phyloP scores from a whole-genome alignment of 2,888 invertebrate species.

The Malthinus flaveolus region DNA sequence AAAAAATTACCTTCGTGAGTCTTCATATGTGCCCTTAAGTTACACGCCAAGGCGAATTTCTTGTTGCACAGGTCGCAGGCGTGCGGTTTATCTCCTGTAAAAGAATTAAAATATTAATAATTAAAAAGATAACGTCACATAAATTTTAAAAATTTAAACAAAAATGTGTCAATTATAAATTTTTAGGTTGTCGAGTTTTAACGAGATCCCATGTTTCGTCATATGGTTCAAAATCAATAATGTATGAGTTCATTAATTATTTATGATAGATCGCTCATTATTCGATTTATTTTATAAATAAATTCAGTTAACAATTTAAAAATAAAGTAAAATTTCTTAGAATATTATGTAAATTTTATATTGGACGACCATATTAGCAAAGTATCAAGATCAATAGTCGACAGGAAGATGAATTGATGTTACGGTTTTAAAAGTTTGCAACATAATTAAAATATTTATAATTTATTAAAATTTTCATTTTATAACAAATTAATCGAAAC shows the following conservation, averaged over 20 bases:
- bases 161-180: not conserved
- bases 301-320: constrained; percentile 1
- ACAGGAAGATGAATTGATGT: constrained; percentile 2
- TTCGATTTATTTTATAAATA: constrained; percentile 41
- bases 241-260: constrained; percentile 54
- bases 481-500: constrained; percentile 1
- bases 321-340: constrained; percentile 14
- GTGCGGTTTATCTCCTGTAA: constrained; percentile 74
- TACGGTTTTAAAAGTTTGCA: not conserved
- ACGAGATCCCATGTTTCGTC: constrained; percentile 43
- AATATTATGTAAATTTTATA: constrained; percentile 3
- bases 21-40: constrained; percentile 72
- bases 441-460: constrained; percentile 6
- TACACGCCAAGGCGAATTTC: constrained; percentile 73
- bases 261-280: constrained; percentile 53
- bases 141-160: not conserved
- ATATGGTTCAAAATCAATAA: constrained; percentile 52
- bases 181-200: constrained; percentile 39
- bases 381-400: not conserved
- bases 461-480: not conserved
- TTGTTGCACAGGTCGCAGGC: constrained; percentile 71
- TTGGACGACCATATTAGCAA: constrained; percentile 1
- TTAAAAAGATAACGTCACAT: too few species aligned
- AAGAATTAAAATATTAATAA: constrained; percentile 29
- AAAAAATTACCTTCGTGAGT: constrained; percentile 65